These are phyloP conservation scores for Morelia viridis DNA, from an alignment of 2,797 vertebrate genomes.

Conservation along the genomic window DNA sequence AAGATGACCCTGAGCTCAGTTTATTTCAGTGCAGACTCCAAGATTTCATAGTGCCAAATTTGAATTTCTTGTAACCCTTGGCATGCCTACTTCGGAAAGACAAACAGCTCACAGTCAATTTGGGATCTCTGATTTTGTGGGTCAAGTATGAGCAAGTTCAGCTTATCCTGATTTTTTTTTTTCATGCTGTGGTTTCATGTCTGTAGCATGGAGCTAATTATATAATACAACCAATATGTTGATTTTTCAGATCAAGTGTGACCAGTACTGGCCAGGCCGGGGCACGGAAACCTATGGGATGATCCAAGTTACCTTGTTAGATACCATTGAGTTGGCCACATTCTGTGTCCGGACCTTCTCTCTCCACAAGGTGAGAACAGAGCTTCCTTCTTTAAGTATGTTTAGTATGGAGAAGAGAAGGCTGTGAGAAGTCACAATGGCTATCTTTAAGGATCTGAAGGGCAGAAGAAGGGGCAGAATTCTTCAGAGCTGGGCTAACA, in stretches of 20 bases:
- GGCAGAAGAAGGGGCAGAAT: not conserved
- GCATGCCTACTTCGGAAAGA: not conserved
- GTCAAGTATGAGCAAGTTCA: not conserved
- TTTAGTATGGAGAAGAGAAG: not conserved
- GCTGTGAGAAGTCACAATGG: too few species aligned
- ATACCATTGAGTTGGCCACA: conserved; percentile 94
- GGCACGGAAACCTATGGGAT: conserved; percentile 94
- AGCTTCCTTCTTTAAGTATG: not conserved
- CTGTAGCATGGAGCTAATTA: not conserved
- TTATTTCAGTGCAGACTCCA: not conserved
- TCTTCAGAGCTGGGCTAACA: not conserved
- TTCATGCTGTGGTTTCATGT: not conserved
- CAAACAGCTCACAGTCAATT: not conserved
- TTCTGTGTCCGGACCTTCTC: conserved; percentile 95
- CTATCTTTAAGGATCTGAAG: not conserved
- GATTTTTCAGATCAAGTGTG: conserved; percentile 87
- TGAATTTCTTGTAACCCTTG: not conserved
- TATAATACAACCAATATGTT: not conserved
- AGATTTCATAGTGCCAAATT: not conserved
- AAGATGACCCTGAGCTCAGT: not conserved
- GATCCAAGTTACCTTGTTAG: conserved; percentile 93
- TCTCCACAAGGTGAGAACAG: conserved; percentile 86
- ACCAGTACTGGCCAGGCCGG: conserved; percentile 96
- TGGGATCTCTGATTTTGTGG: not conserved
- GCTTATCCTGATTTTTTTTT: not conserved